These are phyloP conservation scores for Stenotaenia linearis DNA, from an alignment of 2,888 invertebrate species.

Conservation along the genomic window DNA sequence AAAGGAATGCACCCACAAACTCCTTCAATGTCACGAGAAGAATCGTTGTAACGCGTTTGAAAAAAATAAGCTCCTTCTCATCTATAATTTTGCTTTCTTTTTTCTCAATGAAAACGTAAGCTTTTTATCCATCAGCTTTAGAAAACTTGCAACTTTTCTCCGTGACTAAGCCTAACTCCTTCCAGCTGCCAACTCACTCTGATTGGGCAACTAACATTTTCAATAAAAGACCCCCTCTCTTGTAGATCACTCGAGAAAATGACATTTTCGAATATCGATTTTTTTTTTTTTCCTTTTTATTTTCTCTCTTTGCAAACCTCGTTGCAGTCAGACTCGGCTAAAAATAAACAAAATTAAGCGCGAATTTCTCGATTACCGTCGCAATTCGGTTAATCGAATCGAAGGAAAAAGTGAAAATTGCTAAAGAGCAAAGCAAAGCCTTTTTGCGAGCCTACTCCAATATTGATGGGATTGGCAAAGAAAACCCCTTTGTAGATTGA, in stretches of 20 bases:
- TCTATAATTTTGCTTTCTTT: conserved; percentile 13
- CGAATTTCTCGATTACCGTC: too few relatives aligned
- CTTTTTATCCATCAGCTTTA: conserved; percentile 19
- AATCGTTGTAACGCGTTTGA: not conserved
- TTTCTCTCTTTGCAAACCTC: not conserved
- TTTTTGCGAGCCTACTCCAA: not conserved
- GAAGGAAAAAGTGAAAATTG: not conserved
- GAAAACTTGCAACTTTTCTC: conserved; percentile 5
- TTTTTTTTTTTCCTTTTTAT: not conserved
- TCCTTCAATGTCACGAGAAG: not conserved
- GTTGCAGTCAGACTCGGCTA: too few relatives aligned
- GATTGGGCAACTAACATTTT: conserved; percentile 19
- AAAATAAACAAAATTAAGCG: not conserved
- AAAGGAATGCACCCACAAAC: conserved; percentile 7
- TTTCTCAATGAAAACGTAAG: not conserved
- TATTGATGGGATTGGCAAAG: not conserved
- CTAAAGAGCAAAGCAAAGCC: not conserved
- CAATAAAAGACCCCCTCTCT: conserved; percentile 7
- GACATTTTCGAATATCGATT: conserved; percentile 13
- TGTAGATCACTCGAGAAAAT: conserved; percentile 15
- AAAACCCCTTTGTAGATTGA: not conserved
- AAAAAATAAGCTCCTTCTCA: not conserved
- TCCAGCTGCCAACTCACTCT: conserved; percentile 11
- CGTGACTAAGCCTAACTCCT: conserved; percentile 11
- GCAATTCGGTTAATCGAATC: too few relatives aligned